Evolutionary conservation across 2,113 vertebrate genomes (phyloP).

Genomic region (Pardalotus punctatus): DNA sequence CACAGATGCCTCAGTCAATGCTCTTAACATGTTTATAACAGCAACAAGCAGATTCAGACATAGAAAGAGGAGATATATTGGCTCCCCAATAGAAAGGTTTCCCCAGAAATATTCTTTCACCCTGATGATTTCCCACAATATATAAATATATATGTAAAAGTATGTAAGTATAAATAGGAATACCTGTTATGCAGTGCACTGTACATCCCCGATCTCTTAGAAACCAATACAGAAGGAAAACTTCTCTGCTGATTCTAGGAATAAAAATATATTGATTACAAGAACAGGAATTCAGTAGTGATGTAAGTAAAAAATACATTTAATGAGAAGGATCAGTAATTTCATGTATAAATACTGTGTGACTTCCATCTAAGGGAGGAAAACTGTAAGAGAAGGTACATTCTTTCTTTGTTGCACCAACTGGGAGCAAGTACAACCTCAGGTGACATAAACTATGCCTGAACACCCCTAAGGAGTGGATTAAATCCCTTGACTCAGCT

Average conservation of each 20-base stretch:
- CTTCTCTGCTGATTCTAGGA: background rate
- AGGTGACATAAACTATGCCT: background rate
- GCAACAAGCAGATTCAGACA: background rate
- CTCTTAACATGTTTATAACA: background rate
- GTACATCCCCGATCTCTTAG: background rate
- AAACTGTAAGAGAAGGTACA: background rate
- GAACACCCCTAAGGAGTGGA: background rate
- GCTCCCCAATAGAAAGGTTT: background rate
- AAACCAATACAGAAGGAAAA: background rate
- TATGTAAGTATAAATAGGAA: background rate
- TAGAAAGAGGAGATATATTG: background rate
- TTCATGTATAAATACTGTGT: background rate
- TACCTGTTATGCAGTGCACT: background rate
- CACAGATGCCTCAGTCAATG: background rate
- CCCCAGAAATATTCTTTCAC: background rate
- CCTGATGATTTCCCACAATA: background rate
- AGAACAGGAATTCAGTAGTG: background rate
- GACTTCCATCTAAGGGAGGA: background rate
- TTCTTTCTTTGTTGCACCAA: background rate
- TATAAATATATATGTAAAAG: background rate
- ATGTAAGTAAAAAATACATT: accelerated
- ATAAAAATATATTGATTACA: background rate
- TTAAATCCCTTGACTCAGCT: background rate
- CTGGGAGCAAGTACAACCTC: background rate
- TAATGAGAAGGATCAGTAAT: background rate